phyloP scores from a whole-genome alignment of 2,888 invertebrate species.

The Perithous albicinctus region DNA sequence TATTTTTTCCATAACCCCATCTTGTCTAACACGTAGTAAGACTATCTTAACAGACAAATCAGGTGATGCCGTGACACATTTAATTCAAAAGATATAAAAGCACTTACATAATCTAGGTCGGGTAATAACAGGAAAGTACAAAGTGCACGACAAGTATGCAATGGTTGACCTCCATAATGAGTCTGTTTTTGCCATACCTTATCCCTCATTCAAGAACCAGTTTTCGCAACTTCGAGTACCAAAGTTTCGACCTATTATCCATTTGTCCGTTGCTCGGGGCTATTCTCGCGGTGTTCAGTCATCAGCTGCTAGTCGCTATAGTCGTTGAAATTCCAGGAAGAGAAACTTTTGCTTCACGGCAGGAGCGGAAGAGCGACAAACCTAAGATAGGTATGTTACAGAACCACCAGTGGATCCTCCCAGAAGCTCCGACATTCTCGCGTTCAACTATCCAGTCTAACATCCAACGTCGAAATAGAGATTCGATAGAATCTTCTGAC shows the following conservation, averaged over 20 bases:
- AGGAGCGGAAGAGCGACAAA: background rate
- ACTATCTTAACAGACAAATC: too few species aligned
- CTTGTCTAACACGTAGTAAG: too few species aligned
- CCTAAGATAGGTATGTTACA: background rate
- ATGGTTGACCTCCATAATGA: background rate
- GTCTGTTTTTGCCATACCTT: background rate
- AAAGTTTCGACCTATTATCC: conserved; percentile 51
- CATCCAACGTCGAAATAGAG: background rate
- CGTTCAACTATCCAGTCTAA: background rate
- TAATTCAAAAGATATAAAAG: too few species aligned
- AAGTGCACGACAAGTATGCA: background rate
- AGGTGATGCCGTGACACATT: too few species aligned
- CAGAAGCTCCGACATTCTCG: background rate
- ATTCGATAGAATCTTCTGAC: background rate
- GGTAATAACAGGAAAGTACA: background rate
- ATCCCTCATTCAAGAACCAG: conserved; percentile 23
- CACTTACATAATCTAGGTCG: background rate
- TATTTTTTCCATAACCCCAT: too few species aligned
- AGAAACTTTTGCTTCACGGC: conserved; percentile 55
- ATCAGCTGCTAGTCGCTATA: conserved; percentile 1
- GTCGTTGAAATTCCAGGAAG: conserved; percentile 54
- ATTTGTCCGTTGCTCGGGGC: conserved; percentile 28
- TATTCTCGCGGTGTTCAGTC: conserved; percentile 17
- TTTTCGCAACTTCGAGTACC: conserved; percentile 31
- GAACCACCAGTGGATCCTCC: background rate